A percentile compares a stretch with the other conserved stretches of the same genome.
These are phyloP conservation scores for Synergus itoensis DNA, from an alignment of 2,888 invertebrate species.

Conservation along the genomic window DNA sequence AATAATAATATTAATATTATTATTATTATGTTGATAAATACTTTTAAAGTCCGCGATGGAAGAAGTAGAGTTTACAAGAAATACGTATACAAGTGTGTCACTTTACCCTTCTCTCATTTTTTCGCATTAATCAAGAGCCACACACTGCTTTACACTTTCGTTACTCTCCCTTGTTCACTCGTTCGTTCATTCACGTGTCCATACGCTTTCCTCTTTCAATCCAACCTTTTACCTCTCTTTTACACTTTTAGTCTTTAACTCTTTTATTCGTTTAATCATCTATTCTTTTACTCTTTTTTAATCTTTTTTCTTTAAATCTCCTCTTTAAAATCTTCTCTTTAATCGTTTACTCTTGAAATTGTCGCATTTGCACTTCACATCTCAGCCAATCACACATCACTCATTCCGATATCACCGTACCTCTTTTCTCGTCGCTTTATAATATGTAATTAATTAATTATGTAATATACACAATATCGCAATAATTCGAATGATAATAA, in stretches of 20 bases:
- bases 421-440: constrained; percentile 49
- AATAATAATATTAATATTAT: constrained; percentile 76
- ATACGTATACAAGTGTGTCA: constrained; percentile 87
- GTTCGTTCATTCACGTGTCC: constrained; percentile 51
- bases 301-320: constrained; percentile 6
- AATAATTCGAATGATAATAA: constrained; percentile 75
- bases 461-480: constrained; percentile 75
- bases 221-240: constrained; percentile 49
- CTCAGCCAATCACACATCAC: constrained; percentile 15
- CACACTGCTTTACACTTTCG: constrained; percentile 52
- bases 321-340: constrained; percentile 18
- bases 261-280: constrained; percentile 46
- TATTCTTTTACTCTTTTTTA: constrained; percentile 41
- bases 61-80: constrained; percentile 83
- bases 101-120: constrained; percentile 57
- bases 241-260: constrained; percentile 52
- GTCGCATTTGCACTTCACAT: background rate
- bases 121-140: constrained; percentile 53
- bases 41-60: constrained; percentile 79
- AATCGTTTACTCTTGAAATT: constrained; percentile 22
- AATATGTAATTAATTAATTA: constrained; percentile 61
- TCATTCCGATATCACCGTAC: constrained; percentile 42
- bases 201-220: constrained; percentile 54
- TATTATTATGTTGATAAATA: constrained; percentile 78
- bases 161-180: constrained; percentile 45